Conservation (phyloP, 2,113 vertebrate genomes). For the Pundamilia nyererei region DNA sequence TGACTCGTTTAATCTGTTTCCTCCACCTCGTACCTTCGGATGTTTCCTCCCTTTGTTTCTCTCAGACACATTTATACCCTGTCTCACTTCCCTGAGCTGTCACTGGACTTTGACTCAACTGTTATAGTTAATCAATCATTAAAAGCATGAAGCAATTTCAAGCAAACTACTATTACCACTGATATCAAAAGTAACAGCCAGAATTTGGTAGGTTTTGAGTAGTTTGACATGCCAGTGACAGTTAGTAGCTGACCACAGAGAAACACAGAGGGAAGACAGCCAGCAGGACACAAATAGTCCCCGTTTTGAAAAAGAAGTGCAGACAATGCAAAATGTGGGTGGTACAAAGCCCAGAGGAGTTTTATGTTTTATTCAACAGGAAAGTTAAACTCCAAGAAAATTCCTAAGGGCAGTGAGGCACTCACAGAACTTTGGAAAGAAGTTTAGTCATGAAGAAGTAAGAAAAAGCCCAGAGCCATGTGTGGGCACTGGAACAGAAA, state of each 20-base stretch:
- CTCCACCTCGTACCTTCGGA: not conserved
- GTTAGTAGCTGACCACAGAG: not conserved
- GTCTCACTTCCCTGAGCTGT: not conserved
- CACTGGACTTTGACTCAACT: conserved; percentile 5
- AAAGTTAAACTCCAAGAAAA: conserved; percentile 9
- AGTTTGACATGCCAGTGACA: not conserved
- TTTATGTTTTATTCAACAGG: conserved; percentile 49
- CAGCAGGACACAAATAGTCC: not conserved
- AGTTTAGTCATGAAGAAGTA: conserved; percentile 21
- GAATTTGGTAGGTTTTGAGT: conserved; percentile 1
- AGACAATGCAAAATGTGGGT: conserved; percentile 28
- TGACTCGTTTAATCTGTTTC: not conserved
- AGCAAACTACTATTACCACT: not conserved
- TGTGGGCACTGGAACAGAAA: conserved; percentile 3
- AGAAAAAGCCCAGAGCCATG: not conserved
- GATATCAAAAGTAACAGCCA: not conserved
- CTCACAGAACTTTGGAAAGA: conserved; percentile 29
- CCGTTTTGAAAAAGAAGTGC: not conserved
- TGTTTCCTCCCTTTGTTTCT: not conserved
- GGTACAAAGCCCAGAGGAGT: not conserved
- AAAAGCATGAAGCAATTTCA: conserved; percentile 20
- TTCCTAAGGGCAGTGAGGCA: not conserved
- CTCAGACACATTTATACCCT: not conserved
- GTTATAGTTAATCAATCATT: conserved; percentile 44
- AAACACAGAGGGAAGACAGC: not conserved